A percentile compares a stretch with the other conserved stretches of the same genome.
These are phyloP conservation scores for Aurelia sp. DNA, from an alignment of 30 jellyfish, hydroid and myxozoan species.

Conservation along the genomic window DNA sequence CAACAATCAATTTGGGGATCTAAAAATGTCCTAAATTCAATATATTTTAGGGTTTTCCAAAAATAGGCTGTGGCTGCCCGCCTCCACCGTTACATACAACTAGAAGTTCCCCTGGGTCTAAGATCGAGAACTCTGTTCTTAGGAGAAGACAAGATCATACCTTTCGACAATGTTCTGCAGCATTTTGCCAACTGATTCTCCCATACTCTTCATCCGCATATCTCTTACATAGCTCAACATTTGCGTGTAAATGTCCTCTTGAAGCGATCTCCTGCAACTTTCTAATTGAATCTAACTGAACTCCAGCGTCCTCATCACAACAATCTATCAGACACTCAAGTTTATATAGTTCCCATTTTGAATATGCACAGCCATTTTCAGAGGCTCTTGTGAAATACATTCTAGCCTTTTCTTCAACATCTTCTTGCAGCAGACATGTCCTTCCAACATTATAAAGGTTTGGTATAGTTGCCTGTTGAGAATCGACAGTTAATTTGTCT, in stretches of 20 bases:
- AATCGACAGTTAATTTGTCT: not conserved
- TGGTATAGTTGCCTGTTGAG: conserved; percentile 54
- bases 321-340: not conserved
- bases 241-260: conserved; percentile 64
- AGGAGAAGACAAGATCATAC: not conserved
- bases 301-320: conserved; percentile 80
- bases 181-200: conserved; percentile 9
- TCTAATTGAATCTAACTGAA: conserved; percentile 53
- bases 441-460: conserved; percentile 62
- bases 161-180: conserved; percentile 51
- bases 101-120: no score
- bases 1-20: no score
- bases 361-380: conserved; percentile 66
- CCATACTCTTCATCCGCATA: conserved; percentile 46
- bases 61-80: no score
- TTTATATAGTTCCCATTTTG: conserved; percentile 63
- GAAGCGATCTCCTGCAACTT: conserved; percentile 70
- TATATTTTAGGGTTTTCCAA: no score
- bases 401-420: conserved; percentile 6
- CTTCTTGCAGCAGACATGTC: conserved; percentile 45
- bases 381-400: conserved; percentile 68
- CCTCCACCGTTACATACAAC: no score
- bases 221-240: conserved; percentile 46
- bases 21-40: no score
- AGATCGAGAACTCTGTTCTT: no score